phyloP scores from a whole-genome alignment of 2,797 vertebrate genomes.

The Pipistrellus nathusii region DNA sequence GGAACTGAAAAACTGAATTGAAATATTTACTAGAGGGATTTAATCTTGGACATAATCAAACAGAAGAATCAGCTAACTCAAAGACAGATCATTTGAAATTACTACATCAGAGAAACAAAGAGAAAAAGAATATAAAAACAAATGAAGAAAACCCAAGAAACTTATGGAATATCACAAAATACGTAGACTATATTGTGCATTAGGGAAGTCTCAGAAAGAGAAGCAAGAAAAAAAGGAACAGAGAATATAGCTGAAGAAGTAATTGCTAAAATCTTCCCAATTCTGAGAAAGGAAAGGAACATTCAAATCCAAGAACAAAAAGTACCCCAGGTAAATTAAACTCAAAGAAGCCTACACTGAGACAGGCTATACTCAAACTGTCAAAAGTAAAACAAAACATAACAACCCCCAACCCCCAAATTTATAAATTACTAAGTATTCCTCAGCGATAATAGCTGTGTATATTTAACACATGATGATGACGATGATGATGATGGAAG shows the following conservation, averaged over 20 bases:
- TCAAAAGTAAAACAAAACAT: not conserved
- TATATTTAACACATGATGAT: not conserved
- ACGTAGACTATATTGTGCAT: not conserved
- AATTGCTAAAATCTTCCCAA: not conserved
- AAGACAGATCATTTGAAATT: not conserved
- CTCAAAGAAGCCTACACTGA: not conserved
- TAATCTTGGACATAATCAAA: not conserved
- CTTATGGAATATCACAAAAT: not conserved
- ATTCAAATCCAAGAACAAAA: not conserved
- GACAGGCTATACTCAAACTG: not conserved
- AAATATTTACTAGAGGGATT: not conserved
- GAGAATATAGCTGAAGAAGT: not conserved
- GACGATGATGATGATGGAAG: not conserved
- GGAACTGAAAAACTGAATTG: not conserved
- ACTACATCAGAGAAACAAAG: not conserved
- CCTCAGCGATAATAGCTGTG: not conserved
- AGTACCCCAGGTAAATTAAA: not conserved
- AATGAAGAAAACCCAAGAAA: not conserved
- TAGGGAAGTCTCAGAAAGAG: not conserved
- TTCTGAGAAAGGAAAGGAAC: not conserved
- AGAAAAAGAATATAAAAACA: not conserved
- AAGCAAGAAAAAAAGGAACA: not conserved
- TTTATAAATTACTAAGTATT: slow-evolving; percentile 39
- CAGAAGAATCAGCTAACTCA: not conserved
- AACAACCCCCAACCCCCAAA: not conserved